Evolutionary conservation across 2,113 vertebrate species (phyloP).

Genomic region (Cyprinodon variegatus): DNA sequence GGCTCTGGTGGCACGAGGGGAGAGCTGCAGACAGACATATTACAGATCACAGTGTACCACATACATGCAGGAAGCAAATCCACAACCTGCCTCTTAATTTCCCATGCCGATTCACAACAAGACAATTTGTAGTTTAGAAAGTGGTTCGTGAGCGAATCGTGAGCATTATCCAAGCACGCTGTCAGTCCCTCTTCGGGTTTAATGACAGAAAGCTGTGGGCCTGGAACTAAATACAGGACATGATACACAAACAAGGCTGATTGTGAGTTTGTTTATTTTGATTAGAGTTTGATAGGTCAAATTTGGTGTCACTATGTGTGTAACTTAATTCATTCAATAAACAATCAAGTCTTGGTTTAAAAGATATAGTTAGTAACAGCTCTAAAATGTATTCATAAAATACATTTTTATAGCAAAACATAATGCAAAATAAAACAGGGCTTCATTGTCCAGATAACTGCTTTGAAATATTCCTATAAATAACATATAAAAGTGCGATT

Average conservation of each 20-base stretch:
- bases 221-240: constrained; percentile 21
- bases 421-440: not conserved
- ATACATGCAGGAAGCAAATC: constrained; percentile 9
- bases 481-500: constrained; percentile 55
- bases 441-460: constrained; percentile 11
- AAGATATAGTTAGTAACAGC: constrained; percentile 15
- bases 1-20: constrained; percentile 52
- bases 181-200: constrained; percentile 9
- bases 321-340: constrained; percentile 21
- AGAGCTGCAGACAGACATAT: constrained; percentile 57
- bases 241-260: constrained; percentile 24
- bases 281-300: constrained; percentile 22
- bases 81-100: constrained; percentile 23
- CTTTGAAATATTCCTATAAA: constrained; percentile 61
- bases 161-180: constrained; percentile 10
- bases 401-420: not conserved
- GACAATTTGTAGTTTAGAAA: constrained; percentile 5
- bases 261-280: constrained; percentile 33
- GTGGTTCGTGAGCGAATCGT: not conserved
- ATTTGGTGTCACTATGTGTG: constrained; percentile 27
- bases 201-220: constrained; percentile 44
- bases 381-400: not conserved
- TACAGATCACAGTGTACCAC: constrained; percentile 45
- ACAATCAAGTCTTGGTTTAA: not conserved
- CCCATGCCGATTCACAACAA: constrained; percentile 4